Conservation (phyloP, 1,140 invertebrate genomes). For the Bursaphelenchus mucronatus region DNA sequence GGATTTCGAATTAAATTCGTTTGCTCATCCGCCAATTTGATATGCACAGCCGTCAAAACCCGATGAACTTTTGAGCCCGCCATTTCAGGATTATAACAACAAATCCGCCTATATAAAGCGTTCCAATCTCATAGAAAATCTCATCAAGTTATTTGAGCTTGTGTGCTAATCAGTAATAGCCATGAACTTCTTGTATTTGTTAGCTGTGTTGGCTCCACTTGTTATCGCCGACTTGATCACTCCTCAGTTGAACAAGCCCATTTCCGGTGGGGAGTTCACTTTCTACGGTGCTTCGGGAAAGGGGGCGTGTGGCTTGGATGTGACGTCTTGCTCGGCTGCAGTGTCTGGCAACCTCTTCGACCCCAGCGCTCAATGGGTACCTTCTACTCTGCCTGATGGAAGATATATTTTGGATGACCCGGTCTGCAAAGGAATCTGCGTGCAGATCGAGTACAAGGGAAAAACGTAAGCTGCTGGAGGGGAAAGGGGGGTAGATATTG, state of each 20-base stretch:
- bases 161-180: no score
- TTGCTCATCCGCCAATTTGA: no score
- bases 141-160: no score
- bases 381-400: not conserved
- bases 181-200: no score
- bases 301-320: constrained; percentile 5
- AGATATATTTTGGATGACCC: constrained; percentile 29
- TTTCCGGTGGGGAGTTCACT: constrained; percentile 29
- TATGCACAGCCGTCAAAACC: no score
- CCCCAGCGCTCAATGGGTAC: not conserved
- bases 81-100: no score
- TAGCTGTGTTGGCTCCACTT: no score
- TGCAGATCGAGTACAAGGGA: constrained; percentile 35
- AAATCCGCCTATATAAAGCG: no score
- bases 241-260: constrained; percentile 24
- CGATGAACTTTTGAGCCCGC: no score
- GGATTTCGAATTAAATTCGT: no score
- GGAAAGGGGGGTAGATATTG: no score
- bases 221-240: constrained; percentile 9
- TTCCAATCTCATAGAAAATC: no score
- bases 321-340: not conserved
- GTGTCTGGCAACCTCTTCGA: constrained; percentile 1
- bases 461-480: constrained; percentile 18
- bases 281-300: constrained; percentile 27
- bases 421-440: constrained; percentile 29